phyloP scores from a whole-genome alignment of 1,140 invertebrate species.

The Muscidifurax raptorellus region DNA sequence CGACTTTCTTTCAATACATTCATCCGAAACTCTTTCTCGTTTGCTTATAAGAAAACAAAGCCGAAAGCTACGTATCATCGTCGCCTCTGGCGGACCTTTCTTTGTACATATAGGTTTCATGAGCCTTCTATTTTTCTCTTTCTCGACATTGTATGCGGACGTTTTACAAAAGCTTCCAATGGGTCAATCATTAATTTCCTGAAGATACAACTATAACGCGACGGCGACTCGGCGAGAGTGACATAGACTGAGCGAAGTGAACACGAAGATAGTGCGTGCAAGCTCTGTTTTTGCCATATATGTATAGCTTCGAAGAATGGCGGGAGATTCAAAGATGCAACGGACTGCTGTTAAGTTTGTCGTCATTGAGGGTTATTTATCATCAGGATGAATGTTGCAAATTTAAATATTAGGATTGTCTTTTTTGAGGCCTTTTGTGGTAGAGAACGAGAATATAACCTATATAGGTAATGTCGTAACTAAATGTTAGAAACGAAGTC shows the following conservation, averaged over 20 bases:
- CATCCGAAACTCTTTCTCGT: too few relatives aligned
- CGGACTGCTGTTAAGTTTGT: background rate
- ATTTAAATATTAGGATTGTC: background rate
- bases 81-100: background rate
- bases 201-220: constrained; percentile 28
- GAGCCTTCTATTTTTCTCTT: background rate
- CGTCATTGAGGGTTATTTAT: background rate
- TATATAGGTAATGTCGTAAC: too few relatives aligned
- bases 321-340: background rate
- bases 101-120: background rate
- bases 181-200: constrained; percentile 62
- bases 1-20: too few relatives aligned
- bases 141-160: background rate
- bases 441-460: too few relatives aligned
- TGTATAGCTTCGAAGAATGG: background rate
- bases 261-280: constrained; percentile 11
- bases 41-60: too few relatives aligned
- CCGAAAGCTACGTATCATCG: background rate
- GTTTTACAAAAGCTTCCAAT: constrained; percentile 35
- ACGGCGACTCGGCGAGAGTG: background rate
- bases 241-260: background rate
- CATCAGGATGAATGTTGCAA: too few relatives aligned
- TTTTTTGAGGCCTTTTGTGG: background rate
- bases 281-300: background rate
- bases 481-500: too few relatives aligned